phyloP scores from a whole-genome alignment of 1,140 invertebrate genomes.

The Dryas iulia region DNA sequence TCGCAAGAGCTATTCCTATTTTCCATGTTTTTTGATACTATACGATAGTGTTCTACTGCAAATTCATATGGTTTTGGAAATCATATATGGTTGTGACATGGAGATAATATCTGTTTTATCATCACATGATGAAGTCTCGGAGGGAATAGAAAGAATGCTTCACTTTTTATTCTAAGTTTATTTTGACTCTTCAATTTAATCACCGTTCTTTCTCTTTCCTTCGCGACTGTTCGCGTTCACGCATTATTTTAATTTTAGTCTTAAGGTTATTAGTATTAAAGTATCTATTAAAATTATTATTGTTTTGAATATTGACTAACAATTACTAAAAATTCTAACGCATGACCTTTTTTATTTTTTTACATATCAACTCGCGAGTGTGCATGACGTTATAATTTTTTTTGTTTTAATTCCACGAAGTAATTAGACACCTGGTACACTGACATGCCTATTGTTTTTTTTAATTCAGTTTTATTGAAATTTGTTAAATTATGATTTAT shows the following conservation, averaged over 20 bases:
- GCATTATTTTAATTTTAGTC: conserved; percentile 40
- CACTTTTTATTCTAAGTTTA: conserved; percentile 48
- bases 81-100: conserved; percentile 44
- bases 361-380: conserved; percentile 69
- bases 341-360: conserved; percentile 68
- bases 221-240: conserved; percentile 47
- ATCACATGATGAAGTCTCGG: conserved; percentile 42
- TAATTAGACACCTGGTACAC: conserved; percentile 52
- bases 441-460: conserved; percentile 62
- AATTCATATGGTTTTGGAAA: conserved; percentile 48
- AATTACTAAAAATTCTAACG: conserved; percentile 75
- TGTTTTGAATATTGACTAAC: conserved; percentile 77
- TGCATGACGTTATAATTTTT: conserved; percentile 66
- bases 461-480: conserved; percentile 28
- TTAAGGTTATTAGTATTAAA: conserved; percentile 29
- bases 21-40: conserved; percentile 21
- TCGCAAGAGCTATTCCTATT: conserved; percentile 40
- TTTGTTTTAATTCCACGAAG: conserved; percentile 43
- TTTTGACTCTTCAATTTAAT: conserved; percentile 50
- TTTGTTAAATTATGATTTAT: conserved; percentile 41
- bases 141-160: conserved; percentile 61
- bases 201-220: conserved; percentile 64
- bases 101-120: conserved; percentile 27
- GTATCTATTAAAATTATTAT: conserved; percentile 35
- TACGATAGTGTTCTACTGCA: conserved; percentile 57